Conservation (phyloP, 2,797 vertebrate genomes). For the Eremophila alpestris region DNA sequence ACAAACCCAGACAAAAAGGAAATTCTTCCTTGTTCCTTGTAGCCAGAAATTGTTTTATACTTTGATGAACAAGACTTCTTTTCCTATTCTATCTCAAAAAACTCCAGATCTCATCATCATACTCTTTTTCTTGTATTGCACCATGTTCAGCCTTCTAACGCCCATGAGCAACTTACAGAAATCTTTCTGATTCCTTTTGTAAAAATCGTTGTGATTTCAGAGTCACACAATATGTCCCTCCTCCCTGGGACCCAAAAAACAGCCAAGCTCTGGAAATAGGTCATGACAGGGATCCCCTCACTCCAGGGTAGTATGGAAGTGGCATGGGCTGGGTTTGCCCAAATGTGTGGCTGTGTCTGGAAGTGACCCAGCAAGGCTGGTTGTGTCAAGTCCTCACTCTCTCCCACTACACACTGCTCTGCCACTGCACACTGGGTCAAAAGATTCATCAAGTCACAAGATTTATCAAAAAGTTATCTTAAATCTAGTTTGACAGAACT, state of each 20-base stretch:
- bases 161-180: not conserved
- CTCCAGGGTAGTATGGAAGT: not conserved
- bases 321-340: not conserved
- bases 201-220: not conserved
- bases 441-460: not conserved
- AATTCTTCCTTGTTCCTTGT: not conserved
- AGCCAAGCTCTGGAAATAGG: not conserved
- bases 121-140: accelerated
- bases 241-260: not conserved
- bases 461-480: not conserved
- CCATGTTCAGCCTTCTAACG: not conserved
- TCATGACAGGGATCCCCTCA: accelerated
- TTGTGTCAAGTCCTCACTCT: not conserved
- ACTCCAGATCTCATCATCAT: not conserved
- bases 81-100: not conserved
- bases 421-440: not conserved
- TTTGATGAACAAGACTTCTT: not conserved
- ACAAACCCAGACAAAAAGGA: not conserved
- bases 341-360: not conserved
- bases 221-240: not conserved
- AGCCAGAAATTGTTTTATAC: not conserved
- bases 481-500: not conserved
- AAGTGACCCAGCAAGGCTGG: not conserved
- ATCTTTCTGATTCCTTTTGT: not conserved
- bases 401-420: not conserved